These are phyloP conservation scores for Agriopis aurantiaria DNA, from an alignment of 2,888 invertebrate genomes.

Conservation along the genomic window DNA sequence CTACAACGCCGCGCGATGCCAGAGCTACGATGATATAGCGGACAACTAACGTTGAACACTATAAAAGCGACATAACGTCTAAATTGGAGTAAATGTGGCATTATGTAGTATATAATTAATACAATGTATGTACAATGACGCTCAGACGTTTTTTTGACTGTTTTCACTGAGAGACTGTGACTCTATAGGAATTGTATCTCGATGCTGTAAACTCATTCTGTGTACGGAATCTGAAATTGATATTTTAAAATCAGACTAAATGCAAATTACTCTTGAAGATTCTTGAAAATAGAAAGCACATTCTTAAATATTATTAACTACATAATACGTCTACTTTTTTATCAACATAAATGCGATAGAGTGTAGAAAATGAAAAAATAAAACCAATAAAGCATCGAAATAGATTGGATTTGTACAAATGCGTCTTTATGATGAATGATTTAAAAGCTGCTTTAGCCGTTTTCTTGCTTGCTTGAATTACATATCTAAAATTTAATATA, in stretches of 20 bases:
- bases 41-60: no score
- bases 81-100: no score
- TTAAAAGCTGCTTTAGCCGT: not conserved
- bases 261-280: constrained; percentile 46
- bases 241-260: constrained; percentile 38
- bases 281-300: constrained; percentile 45
- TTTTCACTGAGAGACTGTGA: no score
- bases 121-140: no score
- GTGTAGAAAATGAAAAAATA: constrained; percentile 82
- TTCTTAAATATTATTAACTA: constrained; percentile 42
- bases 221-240: constrained; percentile 38
- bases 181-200: no score
- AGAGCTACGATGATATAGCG: no score
- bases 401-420: constrained; percentile 9
- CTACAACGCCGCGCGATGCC: no score
- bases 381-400: constrained; percentile 78
- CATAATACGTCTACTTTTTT: constrained; percentile 47
- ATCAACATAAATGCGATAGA: constrained; percentile 70
- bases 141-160: no score
- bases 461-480: not conserved
- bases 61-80: no score
- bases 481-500: not conserved
- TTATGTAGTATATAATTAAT: no score
- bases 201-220: constrained; percentile 34
- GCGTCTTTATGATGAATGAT: not conserved